A percentile compares a stretch with the other conserved stretches of the same genome.
Conservation (phyloP, 2,113 vertebrate genomes). For the Neolamprologus variostigma region DNA sequence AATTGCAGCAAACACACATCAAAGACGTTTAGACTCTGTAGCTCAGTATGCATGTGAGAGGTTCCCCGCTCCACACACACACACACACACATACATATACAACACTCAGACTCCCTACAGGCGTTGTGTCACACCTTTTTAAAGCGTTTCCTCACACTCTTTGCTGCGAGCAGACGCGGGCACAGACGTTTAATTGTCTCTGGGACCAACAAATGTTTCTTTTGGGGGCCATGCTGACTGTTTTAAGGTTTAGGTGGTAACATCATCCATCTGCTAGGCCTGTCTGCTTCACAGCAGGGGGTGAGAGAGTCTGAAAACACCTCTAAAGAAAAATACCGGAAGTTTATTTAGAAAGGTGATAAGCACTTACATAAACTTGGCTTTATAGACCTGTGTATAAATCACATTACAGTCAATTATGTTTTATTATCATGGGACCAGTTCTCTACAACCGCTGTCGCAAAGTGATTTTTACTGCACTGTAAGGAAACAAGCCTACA, state of each 20-base stretch:
- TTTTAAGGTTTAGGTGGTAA: not conserved
- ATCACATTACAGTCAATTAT: not conserved
- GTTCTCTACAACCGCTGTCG: not conserved
- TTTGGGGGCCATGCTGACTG: not conserved
- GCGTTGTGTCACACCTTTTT: constrained; percentile 32
- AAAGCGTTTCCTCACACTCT: not conserved
- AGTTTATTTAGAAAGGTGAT: not conserved
- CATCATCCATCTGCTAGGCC: not conserved
- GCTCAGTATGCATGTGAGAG: not conserved
- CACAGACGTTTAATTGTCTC: not conserved
- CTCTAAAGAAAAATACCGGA: not conserved
- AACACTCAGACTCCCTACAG: not conserved
- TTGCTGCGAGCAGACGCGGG: not conserved
- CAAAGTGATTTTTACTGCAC: not conserved
- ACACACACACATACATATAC: not conserved
- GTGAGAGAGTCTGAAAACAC: not conserved
- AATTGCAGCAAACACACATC: constrained; percentile 43
- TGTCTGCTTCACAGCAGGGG: not conserved
- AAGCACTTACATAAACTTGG: not conserved
- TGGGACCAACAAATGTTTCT: constrained; percentile 11
- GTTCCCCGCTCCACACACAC: not conserved
- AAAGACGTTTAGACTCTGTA: constrained; percentile 25
- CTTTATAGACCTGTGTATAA: not conserved
- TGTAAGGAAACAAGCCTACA: not conserved
- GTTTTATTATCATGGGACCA: not conserved